Evolutionary conservation across 2,797 vertebrate species (phyloP).

Genomic region (Tolypeutes matacus): DNA sequence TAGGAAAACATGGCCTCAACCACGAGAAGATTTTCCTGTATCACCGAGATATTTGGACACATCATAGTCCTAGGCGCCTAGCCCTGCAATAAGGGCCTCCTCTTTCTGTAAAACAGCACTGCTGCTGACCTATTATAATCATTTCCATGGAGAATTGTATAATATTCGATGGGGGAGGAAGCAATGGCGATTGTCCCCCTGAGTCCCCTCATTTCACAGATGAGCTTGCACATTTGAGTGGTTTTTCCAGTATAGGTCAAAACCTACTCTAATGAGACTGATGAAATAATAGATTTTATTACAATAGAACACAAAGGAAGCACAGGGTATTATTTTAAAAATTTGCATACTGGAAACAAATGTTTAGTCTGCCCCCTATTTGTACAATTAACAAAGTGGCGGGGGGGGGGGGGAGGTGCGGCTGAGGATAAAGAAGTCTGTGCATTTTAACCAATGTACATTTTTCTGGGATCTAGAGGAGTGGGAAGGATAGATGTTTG

Average conservation of each 20-base stretch:
- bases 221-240: constrained; percentile 57
- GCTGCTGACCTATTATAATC: background rate
- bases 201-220: constrained; percentile 59
- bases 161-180: background rate
- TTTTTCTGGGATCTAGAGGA: background rate
- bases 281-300: constrained; percentile 74
- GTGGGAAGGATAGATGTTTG: background rate
- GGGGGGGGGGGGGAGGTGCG: too few relatives aligned
- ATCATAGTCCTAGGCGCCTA: background rate
- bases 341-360: constrained; percentile 60
- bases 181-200: background rate
- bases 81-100: background rate
- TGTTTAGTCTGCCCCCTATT: constrained; percentile 59
- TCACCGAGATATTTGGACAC: background rate
- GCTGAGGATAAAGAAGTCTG: background rate
- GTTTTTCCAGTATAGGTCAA: constrained; percentile 54
- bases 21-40: background rate
- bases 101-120: background rate
- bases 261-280: constrained; percentile 67
- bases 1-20: constrained; percentile 11
- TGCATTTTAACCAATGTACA: constrained; percentile 20
- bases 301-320: constrained; percentile 67
- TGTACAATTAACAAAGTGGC: constrained; percentile 50
- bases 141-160: constrained; percentile 68
- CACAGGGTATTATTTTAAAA: constrained; percentile 59